Base-by-base conservation (phyloP, 2,113 vertebrate species). In the Phalacrocorax brasilianus region DNA sequence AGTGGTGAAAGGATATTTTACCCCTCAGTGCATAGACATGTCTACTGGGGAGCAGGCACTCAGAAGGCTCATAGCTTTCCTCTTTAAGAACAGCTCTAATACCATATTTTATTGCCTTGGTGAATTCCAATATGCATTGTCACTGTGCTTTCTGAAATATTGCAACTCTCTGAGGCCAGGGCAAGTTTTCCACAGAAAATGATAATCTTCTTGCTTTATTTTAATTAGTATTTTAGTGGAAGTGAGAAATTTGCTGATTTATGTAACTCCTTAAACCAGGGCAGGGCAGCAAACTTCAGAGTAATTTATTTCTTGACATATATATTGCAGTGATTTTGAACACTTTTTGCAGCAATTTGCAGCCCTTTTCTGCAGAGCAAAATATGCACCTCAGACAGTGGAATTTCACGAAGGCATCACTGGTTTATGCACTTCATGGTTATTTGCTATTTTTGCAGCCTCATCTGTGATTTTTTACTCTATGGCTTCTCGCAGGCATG, bases 291-390 rank as follows among this genome's bases (percentile, higher is more conserved):
- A 92, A 91, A 76, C 83, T 96, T 93, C 14, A 61, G 85, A 85
- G 73, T 91, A 80, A 93, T 96, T 93, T 94, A 78, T 95, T 96
- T 93, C 81, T 93, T 90, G 84, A 84, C 85, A 94, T 71, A 40
- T 90, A 90, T 91, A 95, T 75, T 92, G 87, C 67, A 55, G 66
- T 30, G 52, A 32, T 88, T 90, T 61, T 45, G 17, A 62, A 74
- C 50, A 4, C 21, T 93, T 95, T 96, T 75, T 96, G 95, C 89
- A 95, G 89, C n/a, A 24, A 77, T 95, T 95, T 91, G 91, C 90
- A 94, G 18, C 94, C 86, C 61, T 85, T 85, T 87, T 89, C 76
- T 94, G 66, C 58, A 63, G 63, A 71, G 59, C 23, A 75, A 77
- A 92, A 68, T 49, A 23, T 30, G 91, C 83, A 74, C 61, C 56